phyloP scores from a whole-genome alignment of 2,797 vertebrate genomes.

The Eidolon dupreanum region DNA sequence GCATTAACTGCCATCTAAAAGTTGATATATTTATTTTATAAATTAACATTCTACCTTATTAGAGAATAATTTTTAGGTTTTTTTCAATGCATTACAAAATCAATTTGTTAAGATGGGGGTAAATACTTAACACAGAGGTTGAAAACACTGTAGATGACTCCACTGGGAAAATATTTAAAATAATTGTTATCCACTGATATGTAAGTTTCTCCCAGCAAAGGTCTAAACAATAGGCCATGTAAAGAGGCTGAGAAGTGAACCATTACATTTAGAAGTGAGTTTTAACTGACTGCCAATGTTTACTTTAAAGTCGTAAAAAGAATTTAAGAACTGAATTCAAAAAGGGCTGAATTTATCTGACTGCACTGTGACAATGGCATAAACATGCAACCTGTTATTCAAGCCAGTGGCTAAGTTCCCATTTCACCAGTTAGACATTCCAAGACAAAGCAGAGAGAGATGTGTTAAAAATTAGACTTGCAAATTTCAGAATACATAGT shows the following conservation, averaged over 20 bases:
- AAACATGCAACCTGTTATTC: slow-evolving; percentile 30
- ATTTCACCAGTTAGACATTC: slow-evolving; percentile 56
- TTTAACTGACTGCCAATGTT: slow-evolving; percentile 56
- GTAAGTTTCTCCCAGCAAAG: background rate
- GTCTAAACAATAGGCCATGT: background rate
- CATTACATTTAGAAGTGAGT: slow-evolving; percentile 34
- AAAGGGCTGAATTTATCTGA: slow-evolving; percentile 22
- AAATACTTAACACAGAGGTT: background rate
- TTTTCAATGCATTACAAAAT: slow-evolving; percentile 20
- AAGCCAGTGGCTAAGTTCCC: background rate
- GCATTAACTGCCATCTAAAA: background rate
- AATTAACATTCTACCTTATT: background rate
- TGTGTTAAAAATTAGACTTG: slow-evolving; percentile 81
- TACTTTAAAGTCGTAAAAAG: slow-evolving; percentile 38
- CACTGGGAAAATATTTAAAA: background rate
- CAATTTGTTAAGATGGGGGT: background rate
- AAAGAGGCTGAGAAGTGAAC: background rate
- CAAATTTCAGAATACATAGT: slow-evolving; percentile 82
- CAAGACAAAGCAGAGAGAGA: slow-evolving; percentile 71
- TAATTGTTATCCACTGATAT: background rate
- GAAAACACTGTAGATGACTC: background rate
- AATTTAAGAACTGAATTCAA: background rate
- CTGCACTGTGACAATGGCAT: slow-evolving; percentile 2
- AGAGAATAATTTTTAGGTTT: background rate
- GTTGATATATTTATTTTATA: background rate